Base-by-base conservation (phyloP, 2,797 vertebrate genomes). In the Limnodromus scolopaceus region DNA sequence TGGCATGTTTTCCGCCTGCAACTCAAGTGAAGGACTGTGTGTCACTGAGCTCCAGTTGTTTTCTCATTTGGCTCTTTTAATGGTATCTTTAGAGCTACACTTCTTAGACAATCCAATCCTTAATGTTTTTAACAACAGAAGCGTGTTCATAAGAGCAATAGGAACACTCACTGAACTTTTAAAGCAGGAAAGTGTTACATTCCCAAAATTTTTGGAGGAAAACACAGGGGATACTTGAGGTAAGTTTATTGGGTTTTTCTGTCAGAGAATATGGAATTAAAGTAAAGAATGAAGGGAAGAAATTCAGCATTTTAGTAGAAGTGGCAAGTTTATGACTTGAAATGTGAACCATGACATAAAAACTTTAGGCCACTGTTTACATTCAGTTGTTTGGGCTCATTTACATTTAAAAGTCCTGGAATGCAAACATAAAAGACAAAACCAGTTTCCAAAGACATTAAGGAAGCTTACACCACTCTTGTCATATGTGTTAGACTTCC, bases 181-280 rank as follows among this genome's bases (percentile, higher is more conserved):
- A 66, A 54, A 70, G 13, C 6, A 48, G 38, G 25, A 48, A 63
- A 88, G 5, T 0, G 54, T 49, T 61, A 28, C 1, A 9, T 16
- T 65, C 13, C 2, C 17, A 9, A 69, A 16, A n/a, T 58, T 20
- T 49, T 34, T 9, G 16, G 23, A 76, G 38, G 22, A 65, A 85
- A 76, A 41, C 34, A 32, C 18, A 38, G 17, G 17, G 4, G 2
- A 23, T 0, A 1, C 2, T 38, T 76, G 6, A n/a, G 14, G 41
- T 11, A 49, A 54, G 6, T 49, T 41, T 83, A 34, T n/a, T 85
- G 10, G 22, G 30, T 41, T 68, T 60, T 74, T 9, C 9, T 45
- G 7, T 43, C 16, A 34, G 45, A 78, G 8, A 70, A 39, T 3
- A 84, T 4, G 71, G 48, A 61, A 53, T 45, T 53, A 74, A 39